Evolutionary conservation across 2,888 invertebrate species (phyloP).

Genomic region (Onchidella celtica): DNA sequence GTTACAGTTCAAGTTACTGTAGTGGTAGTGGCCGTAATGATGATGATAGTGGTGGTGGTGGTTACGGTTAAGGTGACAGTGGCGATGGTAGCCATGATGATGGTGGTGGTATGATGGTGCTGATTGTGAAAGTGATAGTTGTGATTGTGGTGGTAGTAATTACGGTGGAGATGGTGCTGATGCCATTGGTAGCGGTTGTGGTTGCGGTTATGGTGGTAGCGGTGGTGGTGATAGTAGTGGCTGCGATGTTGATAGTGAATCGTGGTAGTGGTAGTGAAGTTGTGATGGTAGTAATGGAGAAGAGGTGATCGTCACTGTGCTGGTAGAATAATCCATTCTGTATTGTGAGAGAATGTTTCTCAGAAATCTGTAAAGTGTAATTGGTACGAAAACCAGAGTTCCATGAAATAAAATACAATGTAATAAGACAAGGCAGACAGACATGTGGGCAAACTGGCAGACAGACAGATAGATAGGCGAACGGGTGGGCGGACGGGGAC

Average conservation of each 20-base stretch:
- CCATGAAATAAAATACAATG: too few relatives aligned
- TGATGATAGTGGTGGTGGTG: not conserved
- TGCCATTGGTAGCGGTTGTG: too few relatives aligned
- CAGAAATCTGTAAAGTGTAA: too few relatives aligned
- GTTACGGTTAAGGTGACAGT: not conserved
- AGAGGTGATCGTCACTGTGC: too few relatives aligned
- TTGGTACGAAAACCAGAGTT: too few relatives aligned
- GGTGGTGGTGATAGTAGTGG: not conserved
- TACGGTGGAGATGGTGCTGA: not conserved
- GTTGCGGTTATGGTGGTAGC: not conserved
- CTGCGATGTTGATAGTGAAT: too few relatives aligned
- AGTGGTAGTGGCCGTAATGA: not conserved
- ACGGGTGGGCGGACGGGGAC: not conserved
- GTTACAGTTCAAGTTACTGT: not conserved
- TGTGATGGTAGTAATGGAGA: not conserved
- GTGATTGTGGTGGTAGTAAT: not conserved
- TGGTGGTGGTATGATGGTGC: not conserved
- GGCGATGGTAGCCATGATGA: not conserved
- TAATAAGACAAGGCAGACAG: too few relatives aligned
- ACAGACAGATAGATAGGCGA: too few relatives aligned
- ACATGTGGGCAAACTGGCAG: too few relatives aligned
- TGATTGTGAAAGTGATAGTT: not conserved
- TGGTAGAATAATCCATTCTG: too few relatives aligned
- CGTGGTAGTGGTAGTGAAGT: too few relatives aligned
- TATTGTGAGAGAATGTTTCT: too few relatives aligned